Evolutionary conservation across 2,888 invertebrate species (phyloP), one percentile per base, ranked within the genome.

Genomic region (Elysia crispata): DNA sequence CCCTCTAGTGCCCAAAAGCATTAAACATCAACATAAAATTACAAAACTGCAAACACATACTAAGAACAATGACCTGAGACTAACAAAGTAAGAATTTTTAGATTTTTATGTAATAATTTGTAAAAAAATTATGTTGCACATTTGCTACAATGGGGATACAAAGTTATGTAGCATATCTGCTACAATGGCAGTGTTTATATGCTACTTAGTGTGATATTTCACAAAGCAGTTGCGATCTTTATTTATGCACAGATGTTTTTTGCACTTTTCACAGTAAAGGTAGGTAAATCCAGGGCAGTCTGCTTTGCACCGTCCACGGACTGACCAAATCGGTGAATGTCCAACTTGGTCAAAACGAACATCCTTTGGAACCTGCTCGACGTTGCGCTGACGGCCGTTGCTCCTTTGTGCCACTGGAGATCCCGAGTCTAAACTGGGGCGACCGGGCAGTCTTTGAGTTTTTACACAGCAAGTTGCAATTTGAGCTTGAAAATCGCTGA

Each of bases 141-240:
- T 62, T 33, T 75, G 75, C 30, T 62, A 57, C 57, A 75, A 11
- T 62, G 75, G 25, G 60, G 20, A 62, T 28, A 33, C 11, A 13
- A 62, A n/a, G 20, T n/a, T 30, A 73, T 41, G 41, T 41, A 41
- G 41, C 41, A 41, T 41, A 41, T 41, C 11, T 41, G 41, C 41
- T 41, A 41, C 41, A 41, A 11, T 41, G 41, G 41, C 41, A 41
- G 5, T 41, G 5, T 11, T 41, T 41, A 41, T 41, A 41, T 6
- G 11, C 41, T 41, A 41, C 20, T 25, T 5, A 13, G 50, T 23
- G 30, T 81, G 79, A 49, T 67, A 81, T n/a, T 31, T 11, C n/a
- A 11, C 31, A 64, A 76, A 81, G 41, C 81, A 81, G 76, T 81
- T 79, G 28, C 76, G 41, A 31, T 80, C 67, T 64, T 72, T 67